Conservation (phyloP, 2,888 invertebrate genomes). For the Stenotaenia linearis region DNA sequence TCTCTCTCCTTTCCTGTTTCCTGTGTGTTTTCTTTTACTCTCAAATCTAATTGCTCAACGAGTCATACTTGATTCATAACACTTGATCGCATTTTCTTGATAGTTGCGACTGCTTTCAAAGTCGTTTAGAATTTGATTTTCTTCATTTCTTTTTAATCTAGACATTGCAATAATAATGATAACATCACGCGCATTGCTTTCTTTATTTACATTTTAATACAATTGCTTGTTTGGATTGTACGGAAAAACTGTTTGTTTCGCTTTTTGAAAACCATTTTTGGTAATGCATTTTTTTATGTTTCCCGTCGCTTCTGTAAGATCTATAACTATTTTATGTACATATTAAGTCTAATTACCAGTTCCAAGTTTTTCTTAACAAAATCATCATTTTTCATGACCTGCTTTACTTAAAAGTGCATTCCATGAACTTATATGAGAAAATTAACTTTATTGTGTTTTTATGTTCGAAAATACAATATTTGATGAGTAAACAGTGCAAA, state of each 20-base stretch:
- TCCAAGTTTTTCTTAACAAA: background rate
- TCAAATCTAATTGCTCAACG: background rate
- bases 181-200: no score
- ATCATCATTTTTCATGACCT: background rate
- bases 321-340: no score
- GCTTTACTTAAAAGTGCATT: background rate
- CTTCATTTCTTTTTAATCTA: background rate
- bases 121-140: background rate
- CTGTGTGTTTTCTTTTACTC: conserved; percentile 19
- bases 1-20: conserved; percentile 6
- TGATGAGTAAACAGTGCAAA: no score
- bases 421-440: background rate
- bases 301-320: no score
- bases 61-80: conserved; percentile 15
- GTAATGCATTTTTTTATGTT: no score
- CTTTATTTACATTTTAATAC: no score
- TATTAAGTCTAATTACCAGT: no score
- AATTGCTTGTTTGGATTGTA: no score
- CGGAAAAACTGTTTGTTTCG: no score
- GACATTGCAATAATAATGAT: no score
- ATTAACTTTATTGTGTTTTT: background rate
- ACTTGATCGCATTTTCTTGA: background rate
- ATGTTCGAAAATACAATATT: background rate
- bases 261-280: no score
- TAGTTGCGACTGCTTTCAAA: background rate